Conservation (phyloP, 2,797 vertebrate genomes). For the Pseudochaenichthys georgianus region DNA sequence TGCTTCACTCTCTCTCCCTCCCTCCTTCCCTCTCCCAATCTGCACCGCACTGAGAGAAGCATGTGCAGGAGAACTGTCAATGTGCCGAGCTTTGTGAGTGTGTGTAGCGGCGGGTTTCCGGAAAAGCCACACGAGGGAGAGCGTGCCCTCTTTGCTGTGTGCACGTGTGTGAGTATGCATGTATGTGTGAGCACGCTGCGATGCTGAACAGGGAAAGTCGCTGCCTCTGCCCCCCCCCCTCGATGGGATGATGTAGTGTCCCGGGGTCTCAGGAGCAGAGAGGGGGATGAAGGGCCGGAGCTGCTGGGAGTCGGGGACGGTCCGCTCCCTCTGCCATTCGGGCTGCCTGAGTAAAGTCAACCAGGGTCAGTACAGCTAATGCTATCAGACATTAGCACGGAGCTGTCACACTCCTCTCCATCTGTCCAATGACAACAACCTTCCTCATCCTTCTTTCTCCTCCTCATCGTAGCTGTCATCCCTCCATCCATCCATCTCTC, state of each 20-base stretch:
- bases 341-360: slow-evolving; percentile 93
- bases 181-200: slow-evolving; percentile 64
- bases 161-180: slow-evolving; percentile 57
- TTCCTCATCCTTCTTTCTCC: slow-evolving; percentile 51
- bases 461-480: slow-evolving; percentile 57
- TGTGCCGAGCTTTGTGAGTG: slow-evolving; percentile 68
- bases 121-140: slow-evolving; percentile 50
- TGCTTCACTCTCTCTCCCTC: slow-evolving; percentile 55
- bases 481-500: slow-evolving; percentile 44
- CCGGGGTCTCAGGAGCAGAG: slow-evolving; percentile 70
- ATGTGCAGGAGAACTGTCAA: slow-evolving; percentile 82
- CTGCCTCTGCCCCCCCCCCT: slow-evolving; percentile 60
- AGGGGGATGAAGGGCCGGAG: slow-evolving; percentile 95
- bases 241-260: slow-evolving; percentile 82
- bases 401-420: slow-evolving; percentile 68
- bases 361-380: slow-evolving; percentile 90
- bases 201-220: slow-evolving; percentile 80
- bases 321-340: slow-evolving; percentile 94
- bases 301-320: slow-evolving; percentile 93
- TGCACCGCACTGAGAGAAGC: slow-evolving; percentile 81
- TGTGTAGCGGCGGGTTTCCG: slow-evolving; percentile 56
- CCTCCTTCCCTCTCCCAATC: slow-evolving; percentile 52
- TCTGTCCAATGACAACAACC: slow-evolving; percentile 47
- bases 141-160: slow-evolving; percentile 44
- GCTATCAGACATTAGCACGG: slow-evolving; percentile 66